Conservation (phyloP, 2,113 vertebrate species). For the Carassius auratus region DNA sequence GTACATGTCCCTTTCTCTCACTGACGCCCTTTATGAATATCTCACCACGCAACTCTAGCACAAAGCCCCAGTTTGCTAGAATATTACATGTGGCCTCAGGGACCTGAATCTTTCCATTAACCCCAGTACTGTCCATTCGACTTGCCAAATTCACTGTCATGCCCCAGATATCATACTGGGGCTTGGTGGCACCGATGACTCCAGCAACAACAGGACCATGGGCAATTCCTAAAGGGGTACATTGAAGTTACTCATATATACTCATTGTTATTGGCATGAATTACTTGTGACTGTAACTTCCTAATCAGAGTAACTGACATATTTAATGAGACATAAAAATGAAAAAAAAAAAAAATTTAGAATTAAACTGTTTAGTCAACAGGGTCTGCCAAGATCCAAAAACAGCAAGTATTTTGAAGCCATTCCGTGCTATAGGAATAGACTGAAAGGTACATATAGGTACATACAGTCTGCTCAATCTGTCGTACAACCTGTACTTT, state of each 20-base stretch:
- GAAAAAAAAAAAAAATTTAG: no score
- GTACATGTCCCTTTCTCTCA: slow-evolving; percentile 90
- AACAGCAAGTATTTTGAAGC: no score
- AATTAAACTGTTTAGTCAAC: neutral
- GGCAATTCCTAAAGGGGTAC: slow-evolving; percentile 81
- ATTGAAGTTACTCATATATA: neutral
- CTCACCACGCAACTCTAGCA: slow-evolving; percentile 92
- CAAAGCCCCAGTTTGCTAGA: slow-evolving; percentile 89
- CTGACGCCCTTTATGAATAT: slow-evolving; percentile 97
- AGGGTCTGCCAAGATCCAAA: neutral
- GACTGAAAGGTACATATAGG: no score
- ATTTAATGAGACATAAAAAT: neutral
- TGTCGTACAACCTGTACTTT: no score
- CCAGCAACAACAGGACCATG: slow-evolving; percentile 91
- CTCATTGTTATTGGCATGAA: neutral
- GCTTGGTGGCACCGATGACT: slow-evolving; percentile 90
- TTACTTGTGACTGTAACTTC: neutral
- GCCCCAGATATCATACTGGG: slow-evolving; percentile 94
- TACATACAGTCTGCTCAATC: no score
- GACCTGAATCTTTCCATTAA: slow-evolving; percentile 90
- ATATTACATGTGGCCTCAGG: slow-evolving; percentile 90
- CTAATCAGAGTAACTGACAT: neutral
- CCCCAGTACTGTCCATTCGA: slow-evolving; percentile 94
- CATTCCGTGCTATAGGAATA: no score
- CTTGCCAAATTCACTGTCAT: slow-evolving; percentile 92